A percentile compares a stretch with the other conserved stretches of the same genome.
Conservation (phyloP, 2,113 vertebrate genomes). For the Andinoacara biseriatus region DNA sequence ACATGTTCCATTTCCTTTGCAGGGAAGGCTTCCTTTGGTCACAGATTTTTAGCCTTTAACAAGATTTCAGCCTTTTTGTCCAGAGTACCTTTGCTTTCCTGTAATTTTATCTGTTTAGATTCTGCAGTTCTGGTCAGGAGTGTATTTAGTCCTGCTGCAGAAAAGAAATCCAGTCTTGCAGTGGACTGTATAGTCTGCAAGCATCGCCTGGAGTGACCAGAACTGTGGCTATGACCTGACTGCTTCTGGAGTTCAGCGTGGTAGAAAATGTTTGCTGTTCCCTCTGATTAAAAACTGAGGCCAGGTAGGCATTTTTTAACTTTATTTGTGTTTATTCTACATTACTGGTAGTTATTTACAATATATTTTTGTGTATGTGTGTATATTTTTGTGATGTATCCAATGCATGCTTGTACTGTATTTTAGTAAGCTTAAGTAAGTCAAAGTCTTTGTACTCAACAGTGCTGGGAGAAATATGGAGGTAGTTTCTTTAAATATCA, state of each 20-base stretch:
- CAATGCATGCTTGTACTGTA: not conserved
- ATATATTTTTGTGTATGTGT: not conserved
- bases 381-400: not conserved
- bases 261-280: not conserved
- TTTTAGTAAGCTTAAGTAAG: not conserved
- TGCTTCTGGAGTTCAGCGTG: slow-evolving; percentile 8
- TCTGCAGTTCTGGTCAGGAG: not conserved
- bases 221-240: not conserved
- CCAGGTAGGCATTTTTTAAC: slow-evolving; percentile 35
- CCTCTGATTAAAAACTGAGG: not conserved
- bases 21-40: not conserved
- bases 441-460: not conserved
- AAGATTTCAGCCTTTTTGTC: not conserved
- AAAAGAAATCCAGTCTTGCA: slow-evolving; percentile 7
- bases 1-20: not conserved
- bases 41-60: slow-evolving; percentile 7
- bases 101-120: not conserved
- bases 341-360: not conserved
- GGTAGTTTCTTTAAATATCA: not conserved
- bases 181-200: slow-evolving; percentile 1
- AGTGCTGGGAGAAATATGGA: not conserved
- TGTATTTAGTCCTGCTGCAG: not conserved
- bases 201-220: slow-evolving; percentile 10
- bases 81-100: not conserved
- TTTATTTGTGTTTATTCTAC: not conserved